Evolutionary conservation across 1,140 invertebrate species (phyloP), one percentile per base, ranked within the genome.

Genomic region (Drosophila yakuba): DNA sequence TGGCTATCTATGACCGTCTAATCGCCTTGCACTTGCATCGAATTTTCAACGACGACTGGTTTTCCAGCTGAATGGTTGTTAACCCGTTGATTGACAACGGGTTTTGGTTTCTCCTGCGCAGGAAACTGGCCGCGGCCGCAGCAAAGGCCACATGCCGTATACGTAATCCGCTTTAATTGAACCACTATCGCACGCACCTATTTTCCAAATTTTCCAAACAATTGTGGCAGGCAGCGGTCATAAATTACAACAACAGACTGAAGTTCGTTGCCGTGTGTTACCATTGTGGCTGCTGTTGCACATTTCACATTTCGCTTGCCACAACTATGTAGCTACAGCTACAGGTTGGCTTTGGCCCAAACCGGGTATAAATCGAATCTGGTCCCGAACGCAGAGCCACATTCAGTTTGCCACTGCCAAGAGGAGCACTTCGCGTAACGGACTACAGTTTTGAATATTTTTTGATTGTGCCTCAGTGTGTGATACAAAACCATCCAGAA

Each of bases 331-430:
- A 25, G 25, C 25, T 25, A 25, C 32, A 32, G 32, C 32, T 32
- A 32, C 28, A 25, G 12, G 8, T 32, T 32, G 32, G 32, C 7
- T 8, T 32, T 32, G 32, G n/a, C 38, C 4, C 14, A 14, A 39
- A 32, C 43, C 51, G 74, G 86, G 82, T 91, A 91, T 91, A 91
- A 91, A 91, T 91, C 90, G 90, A 80, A 91, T 91, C 90, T 91
- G 90, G 90, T 88, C 76, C 48, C 85, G 68, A 74, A 54, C 38
- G 28, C 17, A 41, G 41, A 88, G 86, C 75, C 80, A 90, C 86
- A 91, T 90, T 91, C 90, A 88, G 74, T 73, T 66, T 44, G 57
- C 48, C 58, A 59, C 43, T 76, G 83, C 63, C 80, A 60, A 85
- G 71, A 73, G 72, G 58, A 61, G 73, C 66, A 54, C 69, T 64